phyloP scores from a whole-genome alignment of 2,797 vertebrate genomes.

The Mus minutoides region DNA sequence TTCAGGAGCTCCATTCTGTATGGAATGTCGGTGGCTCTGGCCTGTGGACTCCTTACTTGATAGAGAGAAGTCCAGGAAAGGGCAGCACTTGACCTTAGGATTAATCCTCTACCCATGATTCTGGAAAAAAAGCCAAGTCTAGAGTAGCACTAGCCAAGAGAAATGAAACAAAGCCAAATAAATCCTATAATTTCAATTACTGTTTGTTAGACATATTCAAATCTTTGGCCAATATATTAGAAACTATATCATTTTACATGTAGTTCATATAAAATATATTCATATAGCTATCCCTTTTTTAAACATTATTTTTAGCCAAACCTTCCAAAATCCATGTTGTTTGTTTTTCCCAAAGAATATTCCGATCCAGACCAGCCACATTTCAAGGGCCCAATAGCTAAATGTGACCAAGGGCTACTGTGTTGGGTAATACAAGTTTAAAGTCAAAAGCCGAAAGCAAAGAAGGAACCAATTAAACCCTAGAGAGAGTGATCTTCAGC shows the following conservation, averaged over 20 bases:
- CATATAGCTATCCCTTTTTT: background rate
- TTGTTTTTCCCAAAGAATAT: conserved; percentile 5
- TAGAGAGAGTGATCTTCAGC: conserved; percentile 68
- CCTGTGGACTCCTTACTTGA: background rate
- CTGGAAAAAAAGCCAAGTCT: background rate
- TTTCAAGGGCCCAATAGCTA: conserved; percentile 6
- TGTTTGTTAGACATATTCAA: background rate
- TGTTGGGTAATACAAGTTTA: background rate
- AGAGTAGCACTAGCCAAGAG: background rate
- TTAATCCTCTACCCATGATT: background rate
- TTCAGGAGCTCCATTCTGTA: conserved; percentile 11
- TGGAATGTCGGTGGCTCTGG: background rate
- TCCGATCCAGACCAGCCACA: background rate
- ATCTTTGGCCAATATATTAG: background rate
- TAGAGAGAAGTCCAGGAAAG: conserved; percentile 27
- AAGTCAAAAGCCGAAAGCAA: conserved; percentile 41
- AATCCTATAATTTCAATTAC: background rate
- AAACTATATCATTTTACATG: conserved; percentile 41
- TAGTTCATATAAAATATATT: conserved; percentile 38
- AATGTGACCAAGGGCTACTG: background rate
- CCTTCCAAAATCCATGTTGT: conserved; percentile 44
- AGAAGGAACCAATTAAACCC: conserved; percentile 67
- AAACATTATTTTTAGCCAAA: background rate
- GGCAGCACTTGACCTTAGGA: background rate
- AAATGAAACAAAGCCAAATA: conserved; percentile 31